phyloP scores from a whole-genome alignment of 1,140 invertebrate genomes.

The Acromyrmex charruanus region DNA sequence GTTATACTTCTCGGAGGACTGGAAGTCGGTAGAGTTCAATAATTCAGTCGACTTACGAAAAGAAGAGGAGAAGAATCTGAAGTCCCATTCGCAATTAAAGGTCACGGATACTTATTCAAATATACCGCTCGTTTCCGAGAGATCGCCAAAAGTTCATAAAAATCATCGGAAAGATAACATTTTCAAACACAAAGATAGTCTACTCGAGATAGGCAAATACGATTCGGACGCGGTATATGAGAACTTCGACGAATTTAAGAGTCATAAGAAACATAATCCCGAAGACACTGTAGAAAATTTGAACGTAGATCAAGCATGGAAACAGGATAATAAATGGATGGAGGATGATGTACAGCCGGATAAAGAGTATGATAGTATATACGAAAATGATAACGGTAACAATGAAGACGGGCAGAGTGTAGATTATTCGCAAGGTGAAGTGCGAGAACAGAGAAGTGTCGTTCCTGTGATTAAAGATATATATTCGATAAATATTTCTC shows the following conservation, averaged over 20 bases:
- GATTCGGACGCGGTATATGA: conserved; percentile 53
- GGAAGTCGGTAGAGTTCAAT: conserved; percentile 84
- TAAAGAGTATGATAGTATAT: conserved; percentile 79
- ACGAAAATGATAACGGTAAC: conserved; percentile 68
- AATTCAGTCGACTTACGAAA: conserved; percentile 83
- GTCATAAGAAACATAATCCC: conserved; percentile 34
- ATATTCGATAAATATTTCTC: conserved; percentile 4
- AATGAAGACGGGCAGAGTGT: conserved; percentile 56
- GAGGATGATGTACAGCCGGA: conserved; percentile 59
- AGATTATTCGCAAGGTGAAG: conserved; percentile 70
- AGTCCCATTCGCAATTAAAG: conserved; percentile 67
- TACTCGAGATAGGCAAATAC: conserved; percentile 50
- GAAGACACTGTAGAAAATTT: conserved; percentile 39
- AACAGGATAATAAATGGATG: conserved; percentile 75
- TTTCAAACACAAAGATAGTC: conserved; percentile 56
- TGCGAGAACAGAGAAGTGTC: conserved; percentile 78
- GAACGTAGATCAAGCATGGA: conserved; percentile 56
- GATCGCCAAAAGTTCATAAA: conserved; percentile 63
- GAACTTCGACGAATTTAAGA: conserved; percentile 33
- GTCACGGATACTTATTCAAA: conserved; percentile 47
- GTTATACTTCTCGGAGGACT: conserved; percentile 83
- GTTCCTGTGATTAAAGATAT: neutral
- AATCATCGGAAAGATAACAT: conserved; percentile 25
- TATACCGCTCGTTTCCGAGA: conserved; percentile 65
- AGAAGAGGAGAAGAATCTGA: conserved; percentile 82